Conservation (phyloP, 1,140 invertebrate genomes). For the Leptonema lineaticorne region DNA sequence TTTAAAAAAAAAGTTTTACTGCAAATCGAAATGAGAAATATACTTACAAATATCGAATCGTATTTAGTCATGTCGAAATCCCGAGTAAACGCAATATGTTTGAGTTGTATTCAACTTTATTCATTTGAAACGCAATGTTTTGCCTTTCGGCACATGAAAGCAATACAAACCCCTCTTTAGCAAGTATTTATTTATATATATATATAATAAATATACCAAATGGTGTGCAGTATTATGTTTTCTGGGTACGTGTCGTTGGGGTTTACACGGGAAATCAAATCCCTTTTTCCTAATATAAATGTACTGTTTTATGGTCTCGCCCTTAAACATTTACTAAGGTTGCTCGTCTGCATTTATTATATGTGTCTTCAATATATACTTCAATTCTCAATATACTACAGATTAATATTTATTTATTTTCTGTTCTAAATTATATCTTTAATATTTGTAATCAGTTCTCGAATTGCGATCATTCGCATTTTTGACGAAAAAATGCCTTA, state of each 20-base stretch:
- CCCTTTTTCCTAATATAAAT: slow-evolving; percentile 34
- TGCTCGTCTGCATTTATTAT: background rate
- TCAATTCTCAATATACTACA: too few species aligned
- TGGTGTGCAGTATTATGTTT: slow-evolving; percentile 36
- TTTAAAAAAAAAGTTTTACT: too few species aligned
- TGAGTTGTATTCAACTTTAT: slow-evolving; percentile 22
- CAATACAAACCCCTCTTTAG: slow-evolving; percentile 31
- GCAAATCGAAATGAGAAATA: too few species aligned
- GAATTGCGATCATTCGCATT: too few species aligned
- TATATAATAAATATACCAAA: too few species aligned
- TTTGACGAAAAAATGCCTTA: too few species aligned
- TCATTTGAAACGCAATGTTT: slow-evolving; percentile 11
- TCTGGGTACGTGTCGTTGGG: slow-evolving; percentile 22
- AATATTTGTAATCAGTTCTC: too few species aligned
- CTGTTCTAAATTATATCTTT: too few species aligned
- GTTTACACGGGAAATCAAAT: slow-evolving; percentile 33
- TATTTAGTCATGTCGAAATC: too few species aligned
- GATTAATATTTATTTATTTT: too few species aligned
- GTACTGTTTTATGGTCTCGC: slow-evolving; percentile 22
- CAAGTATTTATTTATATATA: slow-evolving; percentile 29
- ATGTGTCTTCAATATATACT: too few species aligned
- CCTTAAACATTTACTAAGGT: slow-evolving; percentile 12
- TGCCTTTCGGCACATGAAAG: slow-evolving; percentile 27
- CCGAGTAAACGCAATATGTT: slow-evolving; percentile 11
- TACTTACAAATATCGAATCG: too few species aligned